Base-by-base conservation (phyloP, 2,797 vertebrate species). In the Brachyrhaphis roseni region DNA sequence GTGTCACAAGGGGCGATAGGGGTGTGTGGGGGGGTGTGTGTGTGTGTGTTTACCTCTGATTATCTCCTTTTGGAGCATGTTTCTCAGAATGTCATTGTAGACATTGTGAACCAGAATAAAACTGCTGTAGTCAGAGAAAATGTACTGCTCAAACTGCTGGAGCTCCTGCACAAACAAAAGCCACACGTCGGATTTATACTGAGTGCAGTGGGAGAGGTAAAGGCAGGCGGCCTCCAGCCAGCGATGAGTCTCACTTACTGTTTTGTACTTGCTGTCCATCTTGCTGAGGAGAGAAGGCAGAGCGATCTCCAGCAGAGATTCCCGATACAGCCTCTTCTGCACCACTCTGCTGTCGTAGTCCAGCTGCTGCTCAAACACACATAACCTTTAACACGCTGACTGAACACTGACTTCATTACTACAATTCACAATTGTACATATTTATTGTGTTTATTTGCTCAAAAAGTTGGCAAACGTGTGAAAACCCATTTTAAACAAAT, bases 301-400 rank as follows among this genome's bases (percentile, higher is more conserved):
- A 20, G 96, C 96, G 85, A 99, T 96, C 81, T 97, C 95, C 87
- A 98, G 92, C 82, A 98, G 90, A 0, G 96, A 96, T 53, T 98
- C 97, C 71, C 97, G 94, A 84, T 97, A 98, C 84, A 98, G 95
- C 91, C 91, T 96, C 96, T 96, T 98, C 89, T 97, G 95, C 77
- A 97, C 89, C 28, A 97, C 96, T 86, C 97, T 97, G 95, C 97
- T 98, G 92, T 99, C 97, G 0, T 98, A 96, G 86, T 99, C 97
- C n/a, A 97, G 97, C 96, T 98, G 97, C 98, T 99, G 94, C 91
- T 89, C 88, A 51, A 70, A 83, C 73, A 89, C 71, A 78, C 51
- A 81, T 16, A 78, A 41, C 28, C 13, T 43, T 59, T 70, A 26
- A 74, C 72, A 82, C 28, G 47, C 47, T 1, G 16, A 28, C 16